A percentile compares a stretch with the other conserved stretches of the same genome.
These are phyloP conservation scores for Upupa epops DNA, from an alignment of 2,113 vertebrate genomes.

Conservation along the genomic window DNA sequence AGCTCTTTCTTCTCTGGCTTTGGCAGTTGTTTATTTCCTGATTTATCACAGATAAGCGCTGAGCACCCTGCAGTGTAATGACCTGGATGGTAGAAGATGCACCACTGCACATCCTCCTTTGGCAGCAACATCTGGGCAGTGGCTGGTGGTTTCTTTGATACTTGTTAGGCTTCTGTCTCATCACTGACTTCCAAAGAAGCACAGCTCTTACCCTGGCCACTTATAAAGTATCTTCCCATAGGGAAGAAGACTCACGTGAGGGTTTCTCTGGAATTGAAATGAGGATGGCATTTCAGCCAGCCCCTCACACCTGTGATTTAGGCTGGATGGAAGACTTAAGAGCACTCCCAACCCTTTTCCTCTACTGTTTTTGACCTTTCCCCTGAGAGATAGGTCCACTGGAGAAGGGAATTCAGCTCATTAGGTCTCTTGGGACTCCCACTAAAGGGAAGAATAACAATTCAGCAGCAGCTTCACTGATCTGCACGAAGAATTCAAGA, in stretches of 20 bases:
- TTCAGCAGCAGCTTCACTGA: constrained; percentile 6
- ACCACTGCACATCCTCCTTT: background rate
- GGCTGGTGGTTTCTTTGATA: background rate
- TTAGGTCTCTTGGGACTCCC: background rate
- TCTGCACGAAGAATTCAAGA: constrained; percentile 14
- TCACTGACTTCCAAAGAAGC: background rate
- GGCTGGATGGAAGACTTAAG: background rate
- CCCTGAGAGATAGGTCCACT: background rate
- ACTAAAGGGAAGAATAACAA: constrained; percentile 20
- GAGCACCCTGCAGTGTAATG: background rate
- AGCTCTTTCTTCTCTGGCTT: background rate
- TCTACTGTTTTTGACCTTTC: constrained; percentile 10
- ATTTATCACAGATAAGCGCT: background rate
- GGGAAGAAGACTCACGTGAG: background rate
- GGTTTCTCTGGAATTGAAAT: background rate
- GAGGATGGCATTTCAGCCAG: background rate
- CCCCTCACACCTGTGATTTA: accelerated
- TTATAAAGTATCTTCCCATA: background rate
- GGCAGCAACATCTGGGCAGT: background rate
- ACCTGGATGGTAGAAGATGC: background rate
- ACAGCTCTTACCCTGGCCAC: background rate
- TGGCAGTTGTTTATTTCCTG: background rate
- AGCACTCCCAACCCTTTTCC: background rate
- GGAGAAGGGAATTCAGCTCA: background rate
- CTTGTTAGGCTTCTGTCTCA: background rate